phyloP scores from a whole-genome alignment of 2,888 invertebrate species.

The Drosophila anomalipes region DNA sequence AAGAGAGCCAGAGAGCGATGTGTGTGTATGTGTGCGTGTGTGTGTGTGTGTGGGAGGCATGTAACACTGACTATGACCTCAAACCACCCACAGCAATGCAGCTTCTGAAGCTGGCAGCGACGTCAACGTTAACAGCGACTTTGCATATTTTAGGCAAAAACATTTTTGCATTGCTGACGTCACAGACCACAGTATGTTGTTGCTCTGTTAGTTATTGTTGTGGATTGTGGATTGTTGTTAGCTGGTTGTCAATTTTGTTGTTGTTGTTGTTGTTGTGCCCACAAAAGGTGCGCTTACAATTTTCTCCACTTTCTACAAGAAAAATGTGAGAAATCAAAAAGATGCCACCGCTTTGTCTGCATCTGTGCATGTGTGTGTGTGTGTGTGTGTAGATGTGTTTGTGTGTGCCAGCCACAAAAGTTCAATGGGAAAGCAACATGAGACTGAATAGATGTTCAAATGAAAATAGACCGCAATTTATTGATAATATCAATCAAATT shows the following conservation, averaged over 20 bases:
- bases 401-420: slow-evolving; percentile 65
- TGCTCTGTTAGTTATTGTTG: slow-evolving; percentile 24
- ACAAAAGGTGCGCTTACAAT: slow-evolving; percentile 75
- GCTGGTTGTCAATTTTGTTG: slow-evolving; percentile 35
- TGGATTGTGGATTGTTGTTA: slow-evolving; percentile 38
- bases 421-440: slow-evolving; percentile 74
- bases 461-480: slow-evolving; percentile 76
- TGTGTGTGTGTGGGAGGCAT: slow-evolving; percentile 49
- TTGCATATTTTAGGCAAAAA: slow-evolving; percentile 50
- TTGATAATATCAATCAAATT: slow-evolving; percentile 68
- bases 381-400: slow-evolving; percentile 34
- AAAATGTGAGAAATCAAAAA: slow-evolving; percentile 80
- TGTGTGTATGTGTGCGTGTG: slow-evolving; percentile 49
- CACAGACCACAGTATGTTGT: slow-evolving; percentile 40
- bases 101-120: slow-evolving; percentile 33
- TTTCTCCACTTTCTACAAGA: slow-evolving; percentile 78
- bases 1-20: slow-evolving; percentile 49
- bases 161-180: slow-evolving; percentile 60
- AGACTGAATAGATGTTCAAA: slow-evolving; percentile 54
- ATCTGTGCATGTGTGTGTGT: slow-evolving; percentile 13
- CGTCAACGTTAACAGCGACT: slow-evolving; percentile 43
- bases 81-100: slow-evolving; percentile 69
- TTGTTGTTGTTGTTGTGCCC: slow-evolving; percentile 57
- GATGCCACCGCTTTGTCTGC: slow-evolving; percentile 62
- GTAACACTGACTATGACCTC: slow-evolving; percentile 74